A percentile compares a stretch with the other conserved stretches of the same genome.
Conservation (phyloP, 2,888 invertebrate genomes). For the Andrena flavipes region DNA sequence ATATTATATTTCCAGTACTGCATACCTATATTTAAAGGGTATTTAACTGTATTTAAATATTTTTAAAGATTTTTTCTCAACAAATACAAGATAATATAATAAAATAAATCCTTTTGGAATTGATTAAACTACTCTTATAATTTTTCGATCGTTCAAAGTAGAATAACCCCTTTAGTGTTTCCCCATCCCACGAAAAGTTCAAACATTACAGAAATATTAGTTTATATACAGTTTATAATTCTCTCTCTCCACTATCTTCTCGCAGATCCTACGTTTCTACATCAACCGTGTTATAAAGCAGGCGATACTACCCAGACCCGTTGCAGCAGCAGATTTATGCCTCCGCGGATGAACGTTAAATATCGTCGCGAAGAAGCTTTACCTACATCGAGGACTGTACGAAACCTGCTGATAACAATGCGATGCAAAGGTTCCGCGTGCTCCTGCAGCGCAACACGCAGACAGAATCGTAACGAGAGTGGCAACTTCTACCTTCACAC, state of each 20-base stretch:
- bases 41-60: too few species aligned
- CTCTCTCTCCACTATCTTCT: neutral
- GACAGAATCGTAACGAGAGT: constrained; percentile 35
- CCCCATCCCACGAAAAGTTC: neutral
- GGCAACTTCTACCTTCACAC: constrained; percentile 40
- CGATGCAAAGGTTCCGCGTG: constrained; percentile 23
- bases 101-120: too few species aligned
- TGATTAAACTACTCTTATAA: too few species aligned
- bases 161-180: too few species aligned
- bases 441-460: neutral
- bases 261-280: constrained; percentile 11
- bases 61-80: too few species aligned
- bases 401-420: constrained; percentile 20
- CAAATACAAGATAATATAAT: too few species aligned
- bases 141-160: too few species aligned
- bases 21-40: too few species aligned
- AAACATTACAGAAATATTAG: neutral
- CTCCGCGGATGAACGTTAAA: constrained; percentile 17
- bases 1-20: too few species aligned
- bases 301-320: neutral
- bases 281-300: constrained; percentile 23
- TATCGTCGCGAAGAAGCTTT: constrained; percentile 16
- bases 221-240: neutral
- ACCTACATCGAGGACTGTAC: constrained; percentile 24
- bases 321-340: constrained; percentile 5